Evolutionary conservation across 2,888 invertebrate genomes (phyloP), one percentile per base, ranked within the genome.

Genomic region (Nemotelus nigrinus): DNA sequence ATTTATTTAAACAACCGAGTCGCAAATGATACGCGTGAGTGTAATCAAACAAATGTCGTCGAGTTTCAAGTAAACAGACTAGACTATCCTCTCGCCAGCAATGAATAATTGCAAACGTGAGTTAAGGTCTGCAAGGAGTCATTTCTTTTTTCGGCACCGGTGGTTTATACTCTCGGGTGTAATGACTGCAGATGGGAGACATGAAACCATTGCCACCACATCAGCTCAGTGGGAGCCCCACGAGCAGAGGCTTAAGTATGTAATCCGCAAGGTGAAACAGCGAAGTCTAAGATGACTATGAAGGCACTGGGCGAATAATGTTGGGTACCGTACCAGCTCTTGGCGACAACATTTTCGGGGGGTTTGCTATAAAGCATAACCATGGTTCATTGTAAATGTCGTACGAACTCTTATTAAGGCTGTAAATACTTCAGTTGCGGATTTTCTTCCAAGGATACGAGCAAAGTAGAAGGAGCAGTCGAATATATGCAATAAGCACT

Each of bases 81-180:
- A 63, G 53, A 10, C 55, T 44, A 53, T 68, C 50, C 43, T 7
- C 7, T 70, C 55, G 55, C 55, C 53, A 53, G 70, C 70, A 47
- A 70, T 70, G 70, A 70, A 70, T 70, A 70, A 70, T 70, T 70
- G 70, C 70, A 70, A 70, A 70, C 55, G 70, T 70, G 70, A 70
- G 55, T 53, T 55, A 55, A 70, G 39, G 55, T 55, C 55, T 70
- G 55, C 70, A 70, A 70, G 47, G 70, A 55, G 53, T 43, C 55
- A 4, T 55, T 70, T 70, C 70, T 70, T 70, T 70, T 70, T 70
- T 70, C 55, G 70, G 43, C 55, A 41, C 47, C 55, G 50, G 55
- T 43, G 55, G 45, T 70, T 70, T 70, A 7, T 70, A 55, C 70
- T 70, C 55, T 43, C 55, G 70, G 70, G 70, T 55, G 55, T 70